phyloP scores from a whole-genome alignment of 2,113 vertebrate species.

The Ariopsis seemanni region DNA sequence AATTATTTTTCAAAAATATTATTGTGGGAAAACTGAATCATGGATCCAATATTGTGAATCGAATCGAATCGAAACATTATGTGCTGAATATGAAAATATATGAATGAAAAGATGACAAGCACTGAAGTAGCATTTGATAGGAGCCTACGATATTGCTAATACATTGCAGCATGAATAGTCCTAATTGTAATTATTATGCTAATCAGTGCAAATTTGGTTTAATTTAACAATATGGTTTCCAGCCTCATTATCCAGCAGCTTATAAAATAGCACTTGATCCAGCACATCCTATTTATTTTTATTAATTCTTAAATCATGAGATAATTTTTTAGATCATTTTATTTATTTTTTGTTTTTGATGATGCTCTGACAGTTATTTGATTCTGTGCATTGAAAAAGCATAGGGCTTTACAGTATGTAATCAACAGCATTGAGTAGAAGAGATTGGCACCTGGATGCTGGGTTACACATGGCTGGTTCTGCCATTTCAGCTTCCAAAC shows the following conservation, averaged over 20 bases:
- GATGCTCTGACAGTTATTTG: too few species aligned
- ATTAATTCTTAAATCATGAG: neutral
- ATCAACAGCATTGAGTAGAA: neutral
- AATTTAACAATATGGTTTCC: neutral
- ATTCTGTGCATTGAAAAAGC: neutral
- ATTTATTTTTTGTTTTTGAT: neutral
- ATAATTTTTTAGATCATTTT: neutral
- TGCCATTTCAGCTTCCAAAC: conserved; percentile 34
- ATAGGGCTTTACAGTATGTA: neutral
- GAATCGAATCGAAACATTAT: too few species aligned
- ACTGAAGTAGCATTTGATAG: neutral
- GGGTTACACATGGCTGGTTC: neutral
- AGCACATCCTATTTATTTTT: neutral
- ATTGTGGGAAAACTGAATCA: too few species aligned
- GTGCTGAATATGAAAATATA: neutral
- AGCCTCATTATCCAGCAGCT: neutral
- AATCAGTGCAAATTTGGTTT: neutral
- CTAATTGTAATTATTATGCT: neutral
- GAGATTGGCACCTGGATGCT: conserved; percentile 14
- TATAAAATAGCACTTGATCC: neutral
- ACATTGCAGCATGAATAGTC: neutral
- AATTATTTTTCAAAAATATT: too few species aligned
- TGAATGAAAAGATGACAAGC: neutral
- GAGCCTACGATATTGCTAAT: neutral
- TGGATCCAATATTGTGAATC: too few species aligned